These are phyloP conservation scores for Asbolus verrucosus DNA, from an alignment of 1,140 invertebrate species.

Conservation along the genomic window DNA sequence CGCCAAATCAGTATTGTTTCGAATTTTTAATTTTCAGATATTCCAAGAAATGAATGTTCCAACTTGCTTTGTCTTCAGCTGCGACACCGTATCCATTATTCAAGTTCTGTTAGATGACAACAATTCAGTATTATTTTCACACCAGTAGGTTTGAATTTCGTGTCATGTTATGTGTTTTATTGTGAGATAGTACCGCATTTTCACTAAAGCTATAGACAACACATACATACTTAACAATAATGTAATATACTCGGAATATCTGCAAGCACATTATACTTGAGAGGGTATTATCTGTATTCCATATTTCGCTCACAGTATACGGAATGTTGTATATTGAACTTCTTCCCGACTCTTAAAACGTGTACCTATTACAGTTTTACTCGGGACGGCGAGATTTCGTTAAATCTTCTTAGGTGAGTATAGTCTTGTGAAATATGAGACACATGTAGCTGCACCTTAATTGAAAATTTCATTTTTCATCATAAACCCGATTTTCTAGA, in stretches of 20 bases:
- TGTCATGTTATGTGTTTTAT: background rate
- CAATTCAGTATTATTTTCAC: no score
- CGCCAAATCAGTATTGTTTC: no score
- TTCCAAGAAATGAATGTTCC: no score
- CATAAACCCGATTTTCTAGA: no score
- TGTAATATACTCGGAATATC: background rate
- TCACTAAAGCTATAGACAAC: background rate
- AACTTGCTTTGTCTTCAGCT: background rate
- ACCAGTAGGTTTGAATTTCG: slow-evolving; percentile 1
- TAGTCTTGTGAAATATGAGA: slow-evolving; percentile 31
- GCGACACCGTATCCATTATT: background rate
- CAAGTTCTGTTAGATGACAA: background rate
- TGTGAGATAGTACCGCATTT: background rate
- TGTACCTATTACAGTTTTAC: background rate
- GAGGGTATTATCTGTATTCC: background rate
- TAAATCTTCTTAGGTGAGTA: slow-evolving; percentile 11
- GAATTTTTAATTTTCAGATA: no score
- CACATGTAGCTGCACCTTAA: slow-evolving; percentile 26
- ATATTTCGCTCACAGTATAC: background rate
- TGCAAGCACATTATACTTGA: background rate
- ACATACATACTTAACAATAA: slow-evolving; percentile 21
- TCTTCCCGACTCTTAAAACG: background rate
- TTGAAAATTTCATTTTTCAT: slow-evolving; percentile 20
- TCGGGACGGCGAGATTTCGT: slow-evolving; percentile 1
- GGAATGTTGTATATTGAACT: slow-evolving; percentile 5